Base-by-base conservation (phyloP, 2,888 invertebrate genomes). In the Agonopterix alstromeriana region DNA sequence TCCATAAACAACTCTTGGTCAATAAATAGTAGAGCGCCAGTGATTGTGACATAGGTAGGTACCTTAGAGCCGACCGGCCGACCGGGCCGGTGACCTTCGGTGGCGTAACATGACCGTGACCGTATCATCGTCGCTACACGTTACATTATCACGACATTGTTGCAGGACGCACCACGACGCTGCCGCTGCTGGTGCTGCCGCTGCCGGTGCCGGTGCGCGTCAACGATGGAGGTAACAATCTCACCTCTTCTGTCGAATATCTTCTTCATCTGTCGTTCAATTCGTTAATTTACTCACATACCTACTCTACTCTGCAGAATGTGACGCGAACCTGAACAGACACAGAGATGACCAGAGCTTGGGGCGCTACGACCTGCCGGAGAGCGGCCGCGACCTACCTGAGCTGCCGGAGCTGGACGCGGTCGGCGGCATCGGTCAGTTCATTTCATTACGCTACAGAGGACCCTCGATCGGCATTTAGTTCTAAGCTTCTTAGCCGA, bases 181-280 rank as follows among this genome's bases (percentile, higher is more conserved):
- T 55, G 12, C 55, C 55, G 3, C 46, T 55, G 35, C 46, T 55
- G 43, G 48, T 55, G 36, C 38, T 55, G n/a, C 55, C 55, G 1
- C 43, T 53, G 27, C 53, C 55, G 0, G 43, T 55, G 5, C 51
- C 45, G 27, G 48, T 44, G 9, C 38, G 10, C 43, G 14, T 10
- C 17, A 9, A 14, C 17, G 8, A 10, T 9, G 10, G 10, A 43
- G 43, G 43, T 43, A 43, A n/a, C 10, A 5, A 27, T 7, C 38
- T 38, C 38, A 9, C 38, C n/a, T 9, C n/a, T 10, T 38, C 38
- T 0, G 38, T n/a, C 38, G 1, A 38, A n/a, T n/a, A 38, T 38
- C 38, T 27, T 27, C 27, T 27, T 5, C 27, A 27, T 27, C 5
- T 27, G 27, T 27, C 27, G 27, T 5, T 27, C 5, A 7, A 1